A percentile compares a stretch with the other conserved stretches of the same genome.
Conservation (phyloP, 1,140 invertebrate species). For the Macrosteles quadrilineatus region DNA sequence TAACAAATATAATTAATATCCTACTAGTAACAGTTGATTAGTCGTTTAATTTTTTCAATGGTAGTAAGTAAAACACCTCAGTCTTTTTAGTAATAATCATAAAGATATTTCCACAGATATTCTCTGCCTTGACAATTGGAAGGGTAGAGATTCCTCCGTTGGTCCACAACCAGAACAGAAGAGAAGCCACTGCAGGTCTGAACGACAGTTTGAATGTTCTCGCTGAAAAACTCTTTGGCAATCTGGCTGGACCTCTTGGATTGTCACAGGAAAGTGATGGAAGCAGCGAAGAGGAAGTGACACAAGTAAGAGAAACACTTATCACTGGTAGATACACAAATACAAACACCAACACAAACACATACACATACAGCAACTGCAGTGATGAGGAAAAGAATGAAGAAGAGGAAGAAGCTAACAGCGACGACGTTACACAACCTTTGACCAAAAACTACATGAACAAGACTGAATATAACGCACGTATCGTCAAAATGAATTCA, state of each 20-base stretch:
- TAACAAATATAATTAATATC: too few species aligned
- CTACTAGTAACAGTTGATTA: too few species aligned
- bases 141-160: constrained; percentile 33
- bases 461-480: neutral
- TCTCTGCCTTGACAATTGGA: constrained; percentile 41
- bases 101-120: constrained; percentile 48
- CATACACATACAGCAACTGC: neutral
- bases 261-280: constrained; percentile 1
- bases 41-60: too few species aligned
- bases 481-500: neutral
- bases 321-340: neutral
- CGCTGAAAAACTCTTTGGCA: constrained; percentile 21
- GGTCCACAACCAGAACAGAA: constrained; percentile 35
- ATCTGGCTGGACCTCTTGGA: constrained; percentile 1
- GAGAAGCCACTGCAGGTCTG: constrained; percentile 36
- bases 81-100: too few species aligned
- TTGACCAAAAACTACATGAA: constrained; percentile 10
- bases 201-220: constrained; percentile 22
- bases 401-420: constrained; percentile 13
- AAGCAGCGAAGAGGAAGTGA: neutral
- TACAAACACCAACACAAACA: constrained; percentile 13
- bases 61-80: too few species aligned
- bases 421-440: constrained; percentile 9
- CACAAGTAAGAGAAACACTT: neutral
- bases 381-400: constrained; percentile 14